These are phyloP conservation scores for Lasioglossum pauxillum DNA, from an alignment of 2,888 invertebrate species.

Conservation along the genomic window DNA sequence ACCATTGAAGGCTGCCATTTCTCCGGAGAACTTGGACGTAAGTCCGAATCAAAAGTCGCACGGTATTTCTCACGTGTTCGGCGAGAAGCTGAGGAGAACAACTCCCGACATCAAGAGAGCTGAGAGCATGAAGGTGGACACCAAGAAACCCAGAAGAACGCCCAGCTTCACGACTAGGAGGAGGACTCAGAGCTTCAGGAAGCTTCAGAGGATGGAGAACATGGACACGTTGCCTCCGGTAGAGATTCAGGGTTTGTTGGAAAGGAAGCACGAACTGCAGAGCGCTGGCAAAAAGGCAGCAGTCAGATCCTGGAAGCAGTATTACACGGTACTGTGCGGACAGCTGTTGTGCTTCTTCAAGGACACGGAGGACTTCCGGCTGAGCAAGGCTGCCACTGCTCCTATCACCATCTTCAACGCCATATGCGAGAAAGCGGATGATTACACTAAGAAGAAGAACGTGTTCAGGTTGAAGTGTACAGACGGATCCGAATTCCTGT, in stretches of 20 bases:
- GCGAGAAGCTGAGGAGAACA: constrained; percentile 88
- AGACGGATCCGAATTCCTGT: constrained; percentile 97
- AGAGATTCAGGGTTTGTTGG: constrained; percentile 95
- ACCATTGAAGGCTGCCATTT: constrained; percentile 70
- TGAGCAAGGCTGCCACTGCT: constrained; percentile 94
- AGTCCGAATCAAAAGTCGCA: constrained; percentile 86
- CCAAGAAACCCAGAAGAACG: constrained; percentile 95
- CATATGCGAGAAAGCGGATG: constrained; percentile 93
- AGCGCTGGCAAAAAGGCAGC: constrained; percentile 97
- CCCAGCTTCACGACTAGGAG: constrained; percentile 98
- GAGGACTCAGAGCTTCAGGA: constrained; percentile 94
- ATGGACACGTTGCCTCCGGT: constrained; percentile 92
- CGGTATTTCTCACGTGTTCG: constrained; percentile 87
- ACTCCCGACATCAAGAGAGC: constrained; percentile 90
- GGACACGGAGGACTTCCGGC: constrained; percentile 95
- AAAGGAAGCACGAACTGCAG: constrained; percentile 97
- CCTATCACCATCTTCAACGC: constrained; percentile 91
- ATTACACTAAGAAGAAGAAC: constrained; percentile 97
- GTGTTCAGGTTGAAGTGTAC: constrained; percentile 95
- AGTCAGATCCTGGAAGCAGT: constrained; percentile 97
- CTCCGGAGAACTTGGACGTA: constrained; percentile 60
- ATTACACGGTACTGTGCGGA: constrained; percentile 98
- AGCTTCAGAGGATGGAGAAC: constrained; percentile 87
- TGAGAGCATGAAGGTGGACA: constrained; percentile 93
- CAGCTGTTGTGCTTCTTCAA: constrained; percentile 99